Conservation (phyloP, 2,113 vertebrate genomes). For the Xiphophorus hellerii region DNA sequence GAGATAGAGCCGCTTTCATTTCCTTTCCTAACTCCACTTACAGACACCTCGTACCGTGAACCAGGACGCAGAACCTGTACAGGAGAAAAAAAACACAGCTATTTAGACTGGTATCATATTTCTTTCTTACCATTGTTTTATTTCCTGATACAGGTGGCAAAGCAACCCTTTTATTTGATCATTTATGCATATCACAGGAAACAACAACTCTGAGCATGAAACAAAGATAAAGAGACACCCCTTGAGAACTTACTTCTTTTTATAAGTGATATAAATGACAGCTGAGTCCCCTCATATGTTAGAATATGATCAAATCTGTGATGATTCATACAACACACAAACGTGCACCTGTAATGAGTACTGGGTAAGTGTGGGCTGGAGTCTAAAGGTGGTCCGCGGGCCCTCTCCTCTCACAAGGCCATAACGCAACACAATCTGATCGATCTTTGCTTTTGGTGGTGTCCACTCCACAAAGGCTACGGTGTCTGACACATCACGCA, state of each 20-base stretch:
- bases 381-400: constrained; percentile 89
- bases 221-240: background rate
- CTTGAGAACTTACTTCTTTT: background rate
- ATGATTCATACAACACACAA: background rate
- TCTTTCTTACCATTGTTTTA: constrained; percentile 39
- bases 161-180: constrained; percentile 31
- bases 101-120: constrained; percentile 27
- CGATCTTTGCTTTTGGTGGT: constrained; percentile 89
- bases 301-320: constrained; percentile 16
- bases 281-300: constrained; percentile 5
- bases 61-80: constrained; percentile 90
- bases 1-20: constrained; percentile 86
- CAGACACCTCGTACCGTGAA: constrained; percentile 85
- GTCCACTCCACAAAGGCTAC: constrained; percentile 98
- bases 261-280: constrained; percentile 5
- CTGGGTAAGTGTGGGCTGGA: constrained; percentile 94
- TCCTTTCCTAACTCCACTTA: constrained; percentile 86
- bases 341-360: constrained; percentile 91
- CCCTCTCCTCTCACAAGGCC: constrained; percentile 86
- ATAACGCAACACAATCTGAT: constrained; percentile 91
- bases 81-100: constrained; percentile 4
- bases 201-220: background rate
- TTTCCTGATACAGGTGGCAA: constrained; percentile 47
- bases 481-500: constrained; percentile 93
- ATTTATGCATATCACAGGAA: constrained; percentile 33